A percentile compares a stretch with the other conserved stretches of the same genome.
phyloP scores from a whole-genome alignment of 2,888 invertebrate species.

The Tetragonula carbonaria region DNA sequence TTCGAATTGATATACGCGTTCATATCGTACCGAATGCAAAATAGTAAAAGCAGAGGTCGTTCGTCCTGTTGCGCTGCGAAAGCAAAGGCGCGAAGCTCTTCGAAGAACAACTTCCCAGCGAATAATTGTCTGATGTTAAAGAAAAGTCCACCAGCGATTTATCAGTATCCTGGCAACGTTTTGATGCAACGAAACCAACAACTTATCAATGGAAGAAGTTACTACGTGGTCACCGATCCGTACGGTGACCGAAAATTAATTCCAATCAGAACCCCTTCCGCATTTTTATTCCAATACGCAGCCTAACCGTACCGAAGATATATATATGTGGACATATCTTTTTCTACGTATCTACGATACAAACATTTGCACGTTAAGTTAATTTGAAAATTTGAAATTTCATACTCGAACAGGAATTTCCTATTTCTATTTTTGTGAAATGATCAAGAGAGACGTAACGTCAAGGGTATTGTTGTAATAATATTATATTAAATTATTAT shows the following conservation, averaged over 20 bases:
- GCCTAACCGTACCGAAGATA: slow-evolving; percentile 15
- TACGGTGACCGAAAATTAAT: slow-evolving; percentile 89
- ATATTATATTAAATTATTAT: too few species aligned
- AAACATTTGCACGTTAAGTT: neutral
- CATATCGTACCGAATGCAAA: slow-evolving; percentile 37
- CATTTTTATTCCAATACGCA: slow-evolving; percentile 88
- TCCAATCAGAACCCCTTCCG: slow-evolving; percentile 91
- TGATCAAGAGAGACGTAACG: too few species aligned
- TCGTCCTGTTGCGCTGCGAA: neutral
- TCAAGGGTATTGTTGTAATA: too few species aligned
- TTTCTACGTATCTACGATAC: neutral
- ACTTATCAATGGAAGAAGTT: slow-evolving; percentile 90
- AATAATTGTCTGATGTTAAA: slow-evolving; percentile 41
- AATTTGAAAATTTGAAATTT: neutral
- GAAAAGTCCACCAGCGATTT: slow-evolving; percentile 55
- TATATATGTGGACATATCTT: neutral
- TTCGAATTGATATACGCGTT: slow-evolving; percentile 85
- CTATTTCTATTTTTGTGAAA: too few species aligned
- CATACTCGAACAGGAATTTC: too few species aligned
- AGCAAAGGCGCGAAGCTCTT: neutral
- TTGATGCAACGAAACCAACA: slow-evolving; percentile 51
- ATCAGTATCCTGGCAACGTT: slow-evolving; percentile 20
- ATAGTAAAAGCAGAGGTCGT: slow-evolving; percentile 23
- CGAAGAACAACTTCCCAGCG: neutral
- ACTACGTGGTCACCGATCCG: slow-evolving; percentile 88